These are phyloP conservation scores for Zosterops japonicus DNA, from an alignment of 2,113 vertebrate genomes.

Conservation along the genomic window DNA sequence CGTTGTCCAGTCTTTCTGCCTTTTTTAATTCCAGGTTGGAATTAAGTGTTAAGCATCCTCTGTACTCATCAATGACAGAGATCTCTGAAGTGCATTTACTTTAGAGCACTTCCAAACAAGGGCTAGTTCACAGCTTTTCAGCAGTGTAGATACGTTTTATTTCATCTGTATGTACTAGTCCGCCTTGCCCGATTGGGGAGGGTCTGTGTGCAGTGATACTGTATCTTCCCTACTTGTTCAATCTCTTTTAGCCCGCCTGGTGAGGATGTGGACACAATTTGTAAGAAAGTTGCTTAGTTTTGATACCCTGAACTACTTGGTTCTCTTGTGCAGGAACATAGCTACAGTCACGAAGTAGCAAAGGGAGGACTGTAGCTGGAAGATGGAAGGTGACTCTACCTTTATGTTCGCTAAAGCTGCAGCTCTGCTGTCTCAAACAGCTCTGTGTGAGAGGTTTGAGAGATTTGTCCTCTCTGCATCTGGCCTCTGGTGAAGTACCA, in stretches of 20 bases:
- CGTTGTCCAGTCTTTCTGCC: neutral
- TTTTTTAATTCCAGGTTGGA: neutral
- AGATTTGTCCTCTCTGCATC: neutral
- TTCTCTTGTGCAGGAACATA: neutral
- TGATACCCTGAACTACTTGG: neutral
- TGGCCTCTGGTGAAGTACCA: neutral
- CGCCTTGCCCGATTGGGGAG: neutral
- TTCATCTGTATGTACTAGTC: neutral
- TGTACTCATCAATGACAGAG: neutral
- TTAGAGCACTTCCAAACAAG: neutral
- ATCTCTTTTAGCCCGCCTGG: neutral
- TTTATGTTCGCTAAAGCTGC: neutral
- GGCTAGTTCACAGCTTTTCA: neutral
- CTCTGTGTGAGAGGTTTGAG: neutral
- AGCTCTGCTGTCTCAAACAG: neutral
- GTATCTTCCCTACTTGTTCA: neutral
- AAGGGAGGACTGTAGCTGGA: neutral
- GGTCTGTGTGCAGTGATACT: neutral
- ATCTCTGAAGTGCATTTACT: neutral
- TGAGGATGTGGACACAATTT: neutral
- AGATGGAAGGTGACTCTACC: neutral
- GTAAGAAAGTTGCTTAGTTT: neutral
- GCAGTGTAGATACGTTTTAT: accelerated
- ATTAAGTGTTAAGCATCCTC: neutral
- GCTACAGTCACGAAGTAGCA: accelerated